These are phyloP conservation scores for Drosophila testacea DNA, from an alignment of 2,888 invertebrate species.

Conservation along the genomic window DNA sequence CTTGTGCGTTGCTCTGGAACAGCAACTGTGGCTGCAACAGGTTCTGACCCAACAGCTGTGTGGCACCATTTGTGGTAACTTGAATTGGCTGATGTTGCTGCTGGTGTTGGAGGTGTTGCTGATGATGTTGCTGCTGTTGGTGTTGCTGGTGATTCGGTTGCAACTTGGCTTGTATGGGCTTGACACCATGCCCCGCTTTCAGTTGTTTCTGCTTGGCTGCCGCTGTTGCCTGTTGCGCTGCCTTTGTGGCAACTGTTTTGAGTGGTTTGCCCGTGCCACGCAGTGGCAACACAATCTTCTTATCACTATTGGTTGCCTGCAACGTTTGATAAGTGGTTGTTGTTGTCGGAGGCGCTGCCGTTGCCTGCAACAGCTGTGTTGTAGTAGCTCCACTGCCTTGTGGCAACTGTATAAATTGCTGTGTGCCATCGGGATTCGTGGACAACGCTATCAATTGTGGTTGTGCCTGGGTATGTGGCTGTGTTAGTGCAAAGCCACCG, in stretches of 20 bases:
- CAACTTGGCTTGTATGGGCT: slow-evolving; percentile 81
- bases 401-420: slow-evolving; percentile 81
- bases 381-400: slow-evolving; percentile 37
- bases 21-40: slow-evolving; percentile 70
- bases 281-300: slow-evolving; percentile 78
- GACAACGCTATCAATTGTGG: slow-evolving; percentile 81
- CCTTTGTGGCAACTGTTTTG: slow-evolving; percentile 79
- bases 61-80: slow-evolving; percentile 21
- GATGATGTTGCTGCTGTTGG: slow-evolving; percentile 54
- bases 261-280: slow-evolving; percentile 70
- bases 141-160: slow-evolving; percentile 54
- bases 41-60: slow-evolving; percentile 45
- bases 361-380: slow-evolving; percentile 50
- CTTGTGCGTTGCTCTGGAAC: slow-evolving; percentile 52
- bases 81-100: slow-evolving; percentile 53
- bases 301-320: slow-evolving; percentile 78
- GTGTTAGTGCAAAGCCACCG: slow-evolving; percentile 79
- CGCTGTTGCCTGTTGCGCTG: slow-evolving; percentile 74
- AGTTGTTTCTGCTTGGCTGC: slow-evolving; percentile 78
- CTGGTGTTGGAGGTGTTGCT: slow-evolving; percentile 51
- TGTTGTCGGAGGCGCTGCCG: slow-evolving; percentile 48
- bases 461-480: slow-evolving; percentile 64
- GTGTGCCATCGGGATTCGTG: slow-evolving; percentile 78
- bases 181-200: slow-evolving; percentile 66
- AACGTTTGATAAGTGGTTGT: slow-evolving; percentile 73